Evolutionary conservation across 1,140 invertebrate genomes (phyloP).

Genomic region (Trachelipus rathkii): DNA sequence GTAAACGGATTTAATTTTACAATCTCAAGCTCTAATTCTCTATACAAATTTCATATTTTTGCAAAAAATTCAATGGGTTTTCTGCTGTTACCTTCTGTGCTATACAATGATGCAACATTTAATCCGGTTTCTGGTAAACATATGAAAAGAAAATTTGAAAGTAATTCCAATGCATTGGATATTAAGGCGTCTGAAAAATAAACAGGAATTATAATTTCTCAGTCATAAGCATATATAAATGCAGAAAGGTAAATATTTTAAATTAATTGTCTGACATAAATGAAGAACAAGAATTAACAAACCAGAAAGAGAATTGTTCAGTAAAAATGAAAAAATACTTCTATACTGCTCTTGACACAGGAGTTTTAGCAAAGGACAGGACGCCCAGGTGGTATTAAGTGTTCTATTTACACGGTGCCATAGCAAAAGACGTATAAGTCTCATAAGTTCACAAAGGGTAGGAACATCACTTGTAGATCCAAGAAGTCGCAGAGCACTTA

Average conservation of each 20-base stretch:
- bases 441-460: conserved; percentile 33
- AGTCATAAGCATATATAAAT: too few relatives aligned
- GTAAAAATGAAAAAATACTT: not conserved
- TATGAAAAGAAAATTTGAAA: not conserved
- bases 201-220: not conserved
- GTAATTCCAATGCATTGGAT: not conserved
- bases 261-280: too few relatives aligned
- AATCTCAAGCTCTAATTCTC: not conserved
- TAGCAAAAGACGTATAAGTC: conserved; percentile 30
- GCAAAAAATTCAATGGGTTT: not conserved
- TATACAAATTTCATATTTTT: not conserved
- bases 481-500: conserved; percentile 27
- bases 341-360: not conserved
- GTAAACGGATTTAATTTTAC: not conserved
- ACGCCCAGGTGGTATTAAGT: not conserved
- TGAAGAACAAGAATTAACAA: not conserved
- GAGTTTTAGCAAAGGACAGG: not conserved
- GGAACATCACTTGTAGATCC: conserved; percentile 36
- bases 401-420: conserved; percentile 31
- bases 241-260: too few relatives aligned
- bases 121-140: conserved; percentile 7
- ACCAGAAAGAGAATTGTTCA: not conserved
- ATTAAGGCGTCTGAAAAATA: not conserved
- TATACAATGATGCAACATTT: not conserved
- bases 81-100: not conserved